Evolutionary conservation across 1,140 invertebrate species (phyloP), one percentile per base, ranked within the genome.

Genomic region (Bombus balteatus): DNA sequence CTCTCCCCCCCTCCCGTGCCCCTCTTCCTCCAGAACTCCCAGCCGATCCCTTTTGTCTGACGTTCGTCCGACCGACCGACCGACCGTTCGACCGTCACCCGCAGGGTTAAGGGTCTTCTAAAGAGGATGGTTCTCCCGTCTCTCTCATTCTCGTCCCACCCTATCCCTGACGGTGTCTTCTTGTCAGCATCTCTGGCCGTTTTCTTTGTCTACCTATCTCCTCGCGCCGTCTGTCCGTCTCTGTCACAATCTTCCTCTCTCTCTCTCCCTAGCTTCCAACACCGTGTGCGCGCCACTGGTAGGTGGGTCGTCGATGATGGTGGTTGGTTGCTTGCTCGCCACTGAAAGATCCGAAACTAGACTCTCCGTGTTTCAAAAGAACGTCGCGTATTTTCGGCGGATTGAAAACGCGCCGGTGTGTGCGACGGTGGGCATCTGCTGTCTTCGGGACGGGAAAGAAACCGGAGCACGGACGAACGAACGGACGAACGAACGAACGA

Each of bases 81-180:
- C 92, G 91, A 89, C 91, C 92, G 86, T 84, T 84, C 87, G 91
- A 92, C 91, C 93, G 93, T 93, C 94, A 93, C 94, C 94, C 94
- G 93, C 93, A 93, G 94, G 93, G 93, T 94, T 94, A 93, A 94
- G 92, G 94, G 94, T 94, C 93, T 92, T 91, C 90, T 90, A 92
- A 93, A 93, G 90, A 94, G 93, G 92, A 92, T 88, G 83, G 59
- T 79, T 86, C 81, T 68, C 3, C 18, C 76, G 66, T 80, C 89
- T 74, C 84, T 73, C 87, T 47, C 43, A 32, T 59, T 70, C 75
- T 65, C 59, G 70, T 34, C 13, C 47, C 47, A 22, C 62, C 57
- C 34, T n/a, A 62, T 3, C 59, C 59, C 59, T n/a, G 59, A 62
- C 13, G 6, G 37, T 65, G 32, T 79, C 70, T 57, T 47, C 41